Evolutionary conservation across 2,797 vertebrate species (phyloP).

Genomic region (Dendrocincla tyrannina): DNA sequence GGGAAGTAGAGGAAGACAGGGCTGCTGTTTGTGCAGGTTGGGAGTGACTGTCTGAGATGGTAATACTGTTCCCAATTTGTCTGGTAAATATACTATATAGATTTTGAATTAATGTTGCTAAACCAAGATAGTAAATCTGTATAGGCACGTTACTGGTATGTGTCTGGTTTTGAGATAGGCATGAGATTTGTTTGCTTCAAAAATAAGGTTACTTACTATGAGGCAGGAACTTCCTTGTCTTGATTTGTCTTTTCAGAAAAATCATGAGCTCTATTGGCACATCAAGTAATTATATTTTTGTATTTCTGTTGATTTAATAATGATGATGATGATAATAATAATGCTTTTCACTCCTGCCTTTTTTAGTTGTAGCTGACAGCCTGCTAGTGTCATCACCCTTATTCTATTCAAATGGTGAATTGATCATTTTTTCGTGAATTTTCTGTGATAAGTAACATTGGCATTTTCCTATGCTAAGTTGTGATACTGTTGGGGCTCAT

Average conservation of each 20-base stretch:
- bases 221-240: background rate
- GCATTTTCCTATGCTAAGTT: background rate
- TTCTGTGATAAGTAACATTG: background rate
- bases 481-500: background rate
- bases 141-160: background rate
- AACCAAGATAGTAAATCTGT: background rate
- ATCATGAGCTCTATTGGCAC: background rate
- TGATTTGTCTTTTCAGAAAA: background rate
- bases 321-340: background rate
- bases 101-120: background rate
- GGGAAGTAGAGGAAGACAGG: background rate
- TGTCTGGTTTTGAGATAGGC: background rate
- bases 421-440: background rate
- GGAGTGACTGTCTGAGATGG: background rate
- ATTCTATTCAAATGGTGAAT: background rate
- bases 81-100: background rate
- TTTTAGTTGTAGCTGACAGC: background rate
- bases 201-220: background rate
- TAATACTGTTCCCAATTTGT: background rate
- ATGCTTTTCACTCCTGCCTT: background rate
- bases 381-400: background rate
- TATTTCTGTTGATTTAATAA: background rate
- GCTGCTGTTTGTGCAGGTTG: background rate
- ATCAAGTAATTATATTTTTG: background rate
- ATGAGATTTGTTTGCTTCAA: background rate